Evolutionary conservation across 2,797 vertebrate genomes (phyloP).

Genomic region (Scomberomorus guttatus): DNA sequence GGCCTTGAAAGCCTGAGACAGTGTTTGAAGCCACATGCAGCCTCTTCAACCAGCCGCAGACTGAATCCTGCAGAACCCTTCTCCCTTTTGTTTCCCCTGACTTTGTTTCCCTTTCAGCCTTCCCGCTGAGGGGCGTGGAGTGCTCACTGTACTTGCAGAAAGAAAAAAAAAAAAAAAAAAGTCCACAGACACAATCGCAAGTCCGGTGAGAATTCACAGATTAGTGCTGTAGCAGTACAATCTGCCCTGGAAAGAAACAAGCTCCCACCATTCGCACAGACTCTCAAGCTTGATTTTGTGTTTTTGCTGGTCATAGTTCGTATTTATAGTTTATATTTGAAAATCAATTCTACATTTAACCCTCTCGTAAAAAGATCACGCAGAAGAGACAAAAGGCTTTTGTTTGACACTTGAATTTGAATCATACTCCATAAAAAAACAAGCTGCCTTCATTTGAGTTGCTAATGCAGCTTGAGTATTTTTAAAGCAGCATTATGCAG

Average conservation of each 20-base stretch:
- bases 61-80: conserved; percentile 30
- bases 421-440: not conserved
- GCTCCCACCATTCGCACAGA: conserved; percentile 25
- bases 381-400: conserved; percentile 18
- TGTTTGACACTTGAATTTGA: conserved; percentile 30
- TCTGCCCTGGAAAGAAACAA: conserved; percentile 49
- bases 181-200: conserved; percentile 62
- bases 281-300: conserved; percentile 13
- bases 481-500: conserved; percentile 32
- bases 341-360: conserved; percentile 24
- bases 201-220: conserved; percentile 68
- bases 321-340: conserved; percentile 37
- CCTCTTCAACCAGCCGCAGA: conserved; percentile 15
- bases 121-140: conserved; percentile 20
- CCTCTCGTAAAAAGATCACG: conserved; percentile 18
- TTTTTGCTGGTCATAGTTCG: conserved; percentile 19
- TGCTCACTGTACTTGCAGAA: conserved; percentile 51
- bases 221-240: conserved; percentile 51
- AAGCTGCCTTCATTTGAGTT: conserved; percentile 20
- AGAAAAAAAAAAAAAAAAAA: conserved; percentile 9
- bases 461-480: conserved; percentile 23
- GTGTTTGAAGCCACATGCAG: conserved; percentile 24
- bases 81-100: conserved; percentile 43
- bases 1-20: conserved; percentile 5
- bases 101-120: conserved; percentile 41